Evolutionary conservation across 2,797 vertebrate genomes (phyloP), one percentile per base, ranked within the genome.

Genomic region (Phrynocephalus guinanensis): DNA sequence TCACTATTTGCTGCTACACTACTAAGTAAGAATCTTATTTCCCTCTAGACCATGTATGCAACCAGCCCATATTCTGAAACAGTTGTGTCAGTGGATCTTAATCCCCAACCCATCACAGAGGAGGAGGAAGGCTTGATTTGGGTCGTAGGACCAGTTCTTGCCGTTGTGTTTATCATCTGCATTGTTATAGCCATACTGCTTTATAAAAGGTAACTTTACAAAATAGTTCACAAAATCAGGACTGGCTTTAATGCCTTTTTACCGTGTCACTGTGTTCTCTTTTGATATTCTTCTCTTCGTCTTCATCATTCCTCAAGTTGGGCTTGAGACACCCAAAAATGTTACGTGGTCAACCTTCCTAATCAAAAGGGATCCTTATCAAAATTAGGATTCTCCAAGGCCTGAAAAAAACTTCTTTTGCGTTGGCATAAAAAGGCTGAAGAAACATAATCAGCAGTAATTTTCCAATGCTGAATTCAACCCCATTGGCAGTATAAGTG

Each of bases 181-280:
- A 99, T 99, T 93, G 99, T 99, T 93, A 99, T 99, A 90, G 99
- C 99, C 89, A 99, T 99, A 94, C 98, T 99, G 80, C 98, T 99
- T 76, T 99, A 99, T 95, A 99, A 99, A 95, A 99, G 99, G 99
- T 99, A 97, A 95, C 97, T 92, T 92, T 95, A 86, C 72, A 70
- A 86, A 85, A 48, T 63, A 73, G 38, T 87, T 92, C 86, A 82
- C 22, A 2, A 5, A 75, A 30, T 0, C 60, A 89, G 1, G 71
- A 3, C 79, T 5, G 18, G n/a, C 50, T 94, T 50, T 26, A 85
- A 48, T 76, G 0, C 48, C 38, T 44, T 13, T n/a, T 84, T 4
- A 4, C 48, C 9, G 66, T 83, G 28, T 26, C 66, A 56, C 67
- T 38, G 56, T 8, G 7, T 87, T 83, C 2, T 4, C 10, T 63